phyloP scores from a whole-genome alignment of 2,888 invertebrate genomes.

The Pyralis farinalis region DNA sequence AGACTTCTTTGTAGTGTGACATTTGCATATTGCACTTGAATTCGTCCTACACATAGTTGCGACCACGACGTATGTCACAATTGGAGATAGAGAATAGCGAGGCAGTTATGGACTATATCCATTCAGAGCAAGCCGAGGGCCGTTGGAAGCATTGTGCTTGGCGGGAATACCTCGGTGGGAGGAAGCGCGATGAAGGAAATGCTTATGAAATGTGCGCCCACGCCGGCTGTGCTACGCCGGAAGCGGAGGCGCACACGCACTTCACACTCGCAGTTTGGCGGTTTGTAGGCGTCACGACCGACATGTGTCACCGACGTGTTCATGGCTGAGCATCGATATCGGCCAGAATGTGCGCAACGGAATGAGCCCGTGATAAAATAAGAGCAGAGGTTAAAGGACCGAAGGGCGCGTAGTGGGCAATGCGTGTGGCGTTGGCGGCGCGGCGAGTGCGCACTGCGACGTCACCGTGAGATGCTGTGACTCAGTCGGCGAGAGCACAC shows the following conservation, averaged over 20 bases:
- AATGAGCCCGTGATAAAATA: constrained; percentile 38
- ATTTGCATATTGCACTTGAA: constrained; percentile 45
- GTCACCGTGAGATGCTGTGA: constrained; percentile 58
- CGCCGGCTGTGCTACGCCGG: constrained; percentile 47
- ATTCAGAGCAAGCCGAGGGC: constrained; percentile 24
- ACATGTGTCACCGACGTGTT: constrained; percentile 23
- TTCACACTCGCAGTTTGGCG: constrained; percentile 25
- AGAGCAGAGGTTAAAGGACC: constrained; percentile 44
- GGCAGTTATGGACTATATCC: constrained; percentile 29
- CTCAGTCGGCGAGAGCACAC: constrained; percentile 52
- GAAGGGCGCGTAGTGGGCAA: constrained; percentile 39
- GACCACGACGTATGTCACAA: constrained; percentile 33
- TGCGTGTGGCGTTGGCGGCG: constrained; percentile 10
- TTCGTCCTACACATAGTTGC: constrained; percentile 40
- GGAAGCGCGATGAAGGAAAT: constrained; percentile 64
- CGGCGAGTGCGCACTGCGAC: constrained; percentile 27
- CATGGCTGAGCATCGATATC: constrained; percentile 8
- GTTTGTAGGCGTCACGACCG: constrained; percentile 42
- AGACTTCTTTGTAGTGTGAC: constrained; percentile 24
- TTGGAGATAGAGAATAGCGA: constrained; percentile 31
- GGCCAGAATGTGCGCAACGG: constrained; percentile 27
- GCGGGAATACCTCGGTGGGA: constrained; percentile 41
- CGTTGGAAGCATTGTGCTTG: constrained; percentile 12
- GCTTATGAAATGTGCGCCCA: constrained; percentile 67
- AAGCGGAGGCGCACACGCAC: constrained; percentile 60